These are phyloP conservation scores for Papilio machaon DNA, from an alignment of 1,140 invertebrate species.

Conservation along the genomic window DNA sequence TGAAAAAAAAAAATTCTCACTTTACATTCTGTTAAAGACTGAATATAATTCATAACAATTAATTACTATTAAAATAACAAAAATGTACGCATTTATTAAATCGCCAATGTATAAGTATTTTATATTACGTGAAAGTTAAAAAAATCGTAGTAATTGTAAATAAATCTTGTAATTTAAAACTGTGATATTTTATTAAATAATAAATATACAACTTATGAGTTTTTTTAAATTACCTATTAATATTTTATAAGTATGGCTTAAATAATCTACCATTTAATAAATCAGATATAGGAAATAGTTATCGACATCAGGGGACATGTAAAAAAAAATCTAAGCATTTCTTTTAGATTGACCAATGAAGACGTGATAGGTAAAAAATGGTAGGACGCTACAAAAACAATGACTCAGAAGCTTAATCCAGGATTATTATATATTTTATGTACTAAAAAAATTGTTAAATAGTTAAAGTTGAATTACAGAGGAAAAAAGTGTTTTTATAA, in stretches of 20 bases:
- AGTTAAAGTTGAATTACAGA: no score
- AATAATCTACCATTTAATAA: neutral
- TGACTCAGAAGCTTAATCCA: no score
- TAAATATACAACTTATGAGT: slow-evolving; percentile 39
- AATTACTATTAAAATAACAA: neutral
- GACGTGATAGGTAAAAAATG: no score
- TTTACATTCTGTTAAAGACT: slow-evolving; percentile 50
- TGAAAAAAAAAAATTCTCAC: neutral
- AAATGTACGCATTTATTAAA: slow-evolving; percentile 38
- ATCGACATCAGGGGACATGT: no score
- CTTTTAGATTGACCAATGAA: neutral
- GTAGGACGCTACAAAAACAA: no score
- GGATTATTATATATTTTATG: no score
- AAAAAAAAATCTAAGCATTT: no score
- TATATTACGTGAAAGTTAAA: slow-evolving; percentile 38
- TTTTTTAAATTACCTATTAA: slow-evolving; percentile 28
- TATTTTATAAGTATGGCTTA: neutral
- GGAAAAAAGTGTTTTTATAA: no score
- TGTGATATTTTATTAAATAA: slow-evolving; percentile 75
- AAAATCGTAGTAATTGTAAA: slow-evolving; percentile 47
- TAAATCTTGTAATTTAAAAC: slow-evolving; percentile 73
- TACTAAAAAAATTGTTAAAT: no score
- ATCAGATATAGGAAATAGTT: no score
- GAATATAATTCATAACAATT: slow-evolving; percentile 47
- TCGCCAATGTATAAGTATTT: slow-evolving; percentile 43